Evolutionary conservation across 92 coral and sea anemone genomes (phyloP).

Genomic region (Epizoanthus illoricatus): DNA sequence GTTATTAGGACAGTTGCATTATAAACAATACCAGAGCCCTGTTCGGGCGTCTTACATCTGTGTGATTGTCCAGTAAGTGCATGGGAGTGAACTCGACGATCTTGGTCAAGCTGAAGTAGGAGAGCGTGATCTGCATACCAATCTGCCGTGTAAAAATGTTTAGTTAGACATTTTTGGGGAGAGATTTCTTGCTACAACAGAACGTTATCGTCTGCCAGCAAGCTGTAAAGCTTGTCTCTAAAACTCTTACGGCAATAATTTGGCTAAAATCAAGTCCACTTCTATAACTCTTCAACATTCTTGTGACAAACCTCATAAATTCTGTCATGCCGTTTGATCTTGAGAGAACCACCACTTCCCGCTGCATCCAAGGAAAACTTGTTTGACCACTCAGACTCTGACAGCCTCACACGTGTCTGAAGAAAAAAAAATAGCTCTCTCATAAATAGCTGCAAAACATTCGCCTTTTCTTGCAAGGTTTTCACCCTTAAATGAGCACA

Average conservation of each 20-base stretch:
- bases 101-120: conserved; percentile 96
- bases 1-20: background rate
- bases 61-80: conserved; percentile 77
- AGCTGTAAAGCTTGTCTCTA: too few species aligned
- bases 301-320: conserved; percentile 68
- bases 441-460: too few species aligned
- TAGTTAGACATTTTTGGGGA: too few species aligned
- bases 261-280: too few species aligned
- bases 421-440: background rate
- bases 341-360: conserved; percentile 93
- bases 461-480: background rate
- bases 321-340: conserved; percentile 66
- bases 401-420: conserved; percentile 75
- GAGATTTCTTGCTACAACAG: too few species aligned
- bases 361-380: conserved; percentile 94
- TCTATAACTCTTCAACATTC: too few species aligned
- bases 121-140: conserved; percentile 88
- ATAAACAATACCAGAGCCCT: background rate
- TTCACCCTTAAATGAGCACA: background rate
- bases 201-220: too few species aligned
- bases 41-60: conserved; percentile 55
- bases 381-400: conserved; percentile 81
- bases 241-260: too few species aligned
- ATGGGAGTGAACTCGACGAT: conserved; percentile 93
- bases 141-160: conserved; percentile 48